Conservation (phyloP, 2,888 invertebrate genomes). For the Dicranocentrus wangi region DNA sequence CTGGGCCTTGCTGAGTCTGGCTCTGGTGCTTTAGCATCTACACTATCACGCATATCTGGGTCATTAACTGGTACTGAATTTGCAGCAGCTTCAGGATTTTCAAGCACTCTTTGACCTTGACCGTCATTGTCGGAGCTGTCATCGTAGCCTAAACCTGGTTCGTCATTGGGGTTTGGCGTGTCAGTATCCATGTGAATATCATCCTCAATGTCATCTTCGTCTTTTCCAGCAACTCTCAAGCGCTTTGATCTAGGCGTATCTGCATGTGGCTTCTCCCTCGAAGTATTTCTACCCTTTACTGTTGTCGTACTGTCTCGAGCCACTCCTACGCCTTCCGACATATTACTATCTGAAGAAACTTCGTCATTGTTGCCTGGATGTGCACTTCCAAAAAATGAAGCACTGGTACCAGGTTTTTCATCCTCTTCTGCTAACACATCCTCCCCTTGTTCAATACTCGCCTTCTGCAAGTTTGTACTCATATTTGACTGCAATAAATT, state of each 20-base stretch:
- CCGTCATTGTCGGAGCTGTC: constrained; percentile 7
- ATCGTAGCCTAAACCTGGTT: too few relatives aligned
- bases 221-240: constrained; percentile 9
- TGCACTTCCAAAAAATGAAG: not conserved
- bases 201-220: constrained; percentile 26
- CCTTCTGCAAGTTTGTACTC: constrained; percentile 22
- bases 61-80: too few relatives aligned
- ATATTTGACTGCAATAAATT: too few relatives aligned
- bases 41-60: too few relatives aligned
- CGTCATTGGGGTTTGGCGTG: not conserved
- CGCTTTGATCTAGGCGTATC: constrained; percentile 26
- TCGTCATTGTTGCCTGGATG: not conserved
- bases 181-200: constrained; percentile 50
- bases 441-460: not conserved
- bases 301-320: not conserved
- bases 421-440: not conserved
- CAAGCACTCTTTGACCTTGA: too few relatives aligned
- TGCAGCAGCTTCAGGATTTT: not conserved
- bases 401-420: constrained; percentile 38
- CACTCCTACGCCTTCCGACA: not conserved
- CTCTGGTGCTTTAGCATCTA: too few relatives aligned
- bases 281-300: constrained; percentile 39
- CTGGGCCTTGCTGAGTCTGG: not conserved
- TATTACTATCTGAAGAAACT: not conserved
- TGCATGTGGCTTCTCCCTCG: constrained; percentile 22